Evolutionary conservation across 2,797 vertebrate genomes (phyloP), one percentile per base, ranked within the genome.

Genomic region (Manis pentadactyla): DNA sequence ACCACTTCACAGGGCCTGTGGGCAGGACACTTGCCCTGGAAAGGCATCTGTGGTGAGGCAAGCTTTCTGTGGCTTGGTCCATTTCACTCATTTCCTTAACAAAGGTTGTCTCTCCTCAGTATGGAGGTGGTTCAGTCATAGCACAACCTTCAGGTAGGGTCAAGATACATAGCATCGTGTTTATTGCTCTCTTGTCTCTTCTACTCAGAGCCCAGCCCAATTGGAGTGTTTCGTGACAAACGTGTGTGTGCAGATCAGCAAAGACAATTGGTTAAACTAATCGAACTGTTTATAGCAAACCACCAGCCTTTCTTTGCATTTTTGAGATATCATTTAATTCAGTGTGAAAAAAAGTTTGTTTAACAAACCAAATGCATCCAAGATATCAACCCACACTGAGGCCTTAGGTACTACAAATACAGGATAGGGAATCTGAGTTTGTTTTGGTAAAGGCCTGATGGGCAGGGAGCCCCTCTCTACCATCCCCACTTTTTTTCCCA

Each of bases 261-360:
- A 94, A 75, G n/a, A 29, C 27, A 95, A 59, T 82, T 69, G 15
- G 9, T 87, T 79, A 92, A 73, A 93, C 31, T 59, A 90, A 87
- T 78, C 37, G 66, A 94, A 81, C 17, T 49, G 9, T 94, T 94
- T 90, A 96, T 92, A 93, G 29, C 59, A 92, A 96, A 66, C 87
- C 55, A 87, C 59, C 18, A 83, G 59, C 92, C 85, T 87, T 82
- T 59, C 25, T 85, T 90, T 92, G n/a, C 68, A 61, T 55, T 95
- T 94, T 82, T 95, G 42, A 84, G 42, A 61, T 87, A 84, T 31
- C 23, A 55, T 97, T 97, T 75, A 92, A 88, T 95, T 87, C 29
- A 90, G 1, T 55, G 3, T 74, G 42, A 63, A 83, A n/a, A 71
- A 92, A 42, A 49, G 7, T 53, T 71, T 53, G 25, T 49, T 83